Conservation (phyloP, 2,888 invertebrate species). For the Heliothis peltigera region DNA sequence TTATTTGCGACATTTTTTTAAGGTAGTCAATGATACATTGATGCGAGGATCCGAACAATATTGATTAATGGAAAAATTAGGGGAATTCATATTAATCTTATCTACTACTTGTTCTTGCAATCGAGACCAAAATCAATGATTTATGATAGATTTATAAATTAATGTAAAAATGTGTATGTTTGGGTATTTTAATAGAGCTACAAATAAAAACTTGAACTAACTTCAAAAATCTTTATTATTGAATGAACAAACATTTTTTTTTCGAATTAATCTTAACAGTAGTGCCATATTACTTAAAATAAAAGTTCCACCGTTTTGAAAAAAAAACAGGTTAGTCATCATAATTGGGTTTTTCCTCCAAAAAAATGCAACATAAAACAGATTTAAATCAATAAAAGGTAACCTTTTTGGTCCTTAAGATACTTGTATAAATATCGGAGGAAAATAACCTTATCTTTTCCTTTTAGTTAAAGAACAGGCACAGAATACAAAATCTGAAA, state of each 20-base stretch:
- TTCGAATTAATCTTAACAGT: too few species aligned
- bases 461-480: too few species aligned
- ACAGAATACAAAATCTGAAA: too few species aligned
- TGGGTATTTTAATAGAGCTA: too few species aligned
- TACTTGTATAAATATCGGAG: not conserved
- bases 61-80: not conserved
- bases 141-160: too few species aligned
- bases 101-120: not conserved
- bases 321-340: not conserved
- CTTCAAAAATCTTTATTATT: too few species aligned
- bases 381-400: not conserved
- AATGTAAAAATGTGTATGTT: too few species aligned
- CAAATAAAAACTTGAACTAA: too few species aligned
- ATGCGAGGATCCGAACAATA: not conserved
- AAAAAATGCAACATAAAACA: not conserved
- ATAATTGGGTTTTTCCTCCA: not conserved
- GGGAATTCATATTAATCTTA: not conserved
- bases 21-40: not conserved
- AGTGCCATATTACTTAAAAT: not conserved
- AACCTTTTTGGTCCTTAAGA: not conserved
- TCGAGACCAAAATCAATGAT: too few species aligned
- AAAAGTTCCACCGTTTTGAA: not conserved
- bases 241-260: too few species aligned
- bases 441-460: too few species aligned
- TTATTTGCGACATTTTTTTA: constrained; percentile 31